phyloP scores from a whole-genome alignment of 2,113 vertebrate species.

The Riparia riparia region DNA sequence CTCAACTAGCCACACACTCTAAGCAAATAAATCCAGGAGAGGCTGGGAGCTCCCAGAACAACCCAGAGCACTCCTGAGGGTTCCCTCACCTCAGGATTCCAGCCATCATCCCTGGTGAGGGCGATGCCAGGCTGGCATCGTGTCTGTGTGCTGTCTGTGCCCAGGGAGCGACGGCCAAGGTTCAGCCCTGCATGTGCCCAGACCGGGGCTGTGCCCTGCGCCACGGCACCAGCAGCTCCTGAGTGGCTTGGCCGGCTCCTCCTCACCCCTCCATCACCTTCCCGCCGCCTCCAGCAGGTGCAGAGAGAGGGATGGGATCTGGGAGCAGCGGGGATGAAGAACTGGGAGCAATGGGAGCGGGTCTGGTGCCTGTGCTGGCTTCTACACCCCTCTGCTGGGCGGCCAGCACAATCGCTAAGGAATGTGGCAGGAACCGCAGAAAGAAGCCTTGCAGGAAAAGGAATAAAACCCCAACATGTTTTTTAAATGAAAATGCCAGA shows the following conservation, averaged over 20 bases:
- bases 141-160: fast-evolving
- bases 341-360: not conserved
- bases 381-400: slow-evolving; percentile 60
- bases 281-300: too few species aligned
- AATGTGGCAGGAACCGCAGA: not conserved
- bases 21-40: not conserved
- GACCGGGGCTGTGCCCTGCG: not conserved
- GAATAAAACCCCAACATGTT: not conserved
- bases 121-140: not conserved
- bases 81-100: not conserved
- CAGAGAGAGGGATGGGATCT: not conserved
- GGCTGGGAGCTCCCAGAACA: not conserved
- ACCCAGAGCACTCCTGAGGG: too few species aligned
- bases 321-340: not conserved
- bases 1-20: not conserved
- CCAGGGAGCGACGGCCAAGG: fast-evolving
- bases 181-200: fast-evolving
- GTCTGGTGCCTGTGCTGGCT: not conserved
- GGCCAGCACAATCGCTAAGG: not conserved
- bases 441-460: not conserved
- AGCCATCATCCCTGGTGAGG: not conserved
- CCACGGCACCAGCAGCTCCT: not conserved
- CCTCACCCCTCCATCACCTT: not conserved
- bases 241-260: not conserved
- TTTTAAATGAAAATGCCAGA: not conserved